Evolutionary conservation across 2,888 invertebrate genomes (phyloP).

Genomic region (Torymus texanus): DNA sequence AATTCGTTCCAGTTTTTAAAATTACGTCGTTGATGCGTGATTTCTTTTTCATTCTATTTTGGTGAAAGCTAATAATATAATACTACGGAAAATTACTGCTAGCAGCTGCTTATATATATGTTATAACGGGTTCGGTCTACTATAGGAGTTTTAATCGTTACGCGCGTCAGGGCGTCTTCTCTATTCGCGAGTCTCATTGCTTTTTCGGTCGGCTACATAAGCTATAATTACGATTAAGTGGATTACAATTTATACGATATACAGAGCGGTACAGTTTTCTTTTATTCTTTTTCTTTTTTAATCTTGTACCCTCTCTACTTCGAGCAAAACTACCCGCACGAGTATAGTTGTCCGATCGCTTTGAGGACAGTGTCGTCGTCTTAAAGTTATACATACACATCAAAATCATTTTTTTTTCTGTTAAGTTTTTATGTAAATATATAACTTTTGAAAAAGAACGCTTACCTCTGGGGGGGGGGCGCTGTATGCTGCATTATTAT

Average conservation of each 20-base stretch:
- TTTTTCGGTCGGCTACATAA: constrained; percentile 21
- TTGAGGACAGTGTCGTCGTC: constrained; percentile 23
- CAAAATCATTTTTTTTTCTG: constrained; percentile 20
- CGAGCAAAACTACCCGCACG: constrained; percentile 11
- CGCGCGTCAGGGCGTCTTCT: constrained; percentile 5
- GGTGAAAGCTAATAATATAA: constrained; percentile 6
- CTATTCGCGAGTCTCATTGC: constrained; percentile 1
- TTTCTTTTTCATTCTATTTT: not conserved
- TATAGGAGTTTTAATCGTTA: no score
- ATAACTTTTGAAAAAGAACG: constrained; percentile 45
- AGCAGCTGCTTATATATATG: no score
- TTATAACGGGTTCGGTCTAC: no score
- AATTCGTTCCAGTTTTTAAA: no score
- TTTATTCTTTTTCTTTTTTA: constrained; percentile 18
- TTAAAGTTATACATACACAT: constrained; percentile 41
- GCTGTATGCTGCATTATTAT: constrained; percentile 25
- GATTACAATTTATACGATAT: constrained; percentile 27
- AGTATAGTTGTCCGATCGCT: not conserved
- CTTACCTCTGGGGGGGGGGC: constrained; percentile 27
- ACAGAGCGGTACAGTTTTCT: not conserved
- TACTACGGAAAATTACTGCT: no score
- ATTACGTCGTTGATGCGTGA: not conserved
- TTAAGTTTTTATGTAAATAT: constrained; percentile 5
- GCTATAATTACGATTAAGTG: constrained; percentile 33
- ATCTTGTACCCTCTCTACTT: constrained; percentile 14